Conservation (phyloP, 1,140 invertebrate species). For the Phymorhynchus buccinoides region DNA sequence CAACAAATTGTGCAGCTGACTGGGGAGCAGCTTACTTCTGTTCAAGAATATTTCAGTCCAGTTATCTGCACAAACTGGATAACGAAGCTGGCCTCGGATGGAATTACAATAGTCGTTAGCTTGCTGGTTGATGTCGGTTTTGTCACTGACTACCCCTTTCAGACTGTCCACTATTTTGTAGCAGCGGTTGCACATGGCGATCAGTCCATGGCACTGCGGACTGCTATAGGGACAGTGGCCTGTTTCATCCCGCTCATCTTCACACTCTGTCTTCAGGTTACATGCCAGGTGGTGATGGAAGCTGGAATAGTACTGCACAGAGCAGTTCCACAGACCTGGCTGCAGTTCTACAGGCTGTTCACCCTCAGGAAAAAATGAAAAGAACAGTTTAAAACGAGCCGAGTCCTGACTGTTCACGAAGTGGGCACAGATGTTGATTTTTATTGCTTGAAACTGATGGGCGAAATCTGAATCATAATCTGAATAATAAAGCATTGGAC, state of each 20-base stretch:
- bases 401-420: not conserved
- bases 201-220: not conserved
- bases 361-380: not conserved
- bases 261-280: constrained; percentile 1
- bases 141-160: not conserved
- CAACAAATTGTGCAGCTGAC: not conserved
- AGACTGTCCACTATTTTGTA: not conserved
- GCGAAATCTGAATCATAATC: not conserved
- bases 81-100: not conserved
- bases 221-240: not conserved
- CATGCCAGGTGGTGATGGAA: constrained; percentile 7
- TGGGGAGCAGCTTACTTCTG: not conserved
- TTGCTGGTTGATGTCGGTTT: not conserved
- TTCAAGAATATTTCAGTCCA: not conserved
- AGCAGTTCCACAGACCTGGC: not conserved
- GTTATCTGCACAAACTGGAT: not conserved
- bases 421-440: not conserved
- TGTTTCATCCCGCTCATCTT: constrained; percentile 3
- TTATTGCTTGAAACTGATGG: not conserved
- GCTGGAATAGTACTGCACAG: not conserved
- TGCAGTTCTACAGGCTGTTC: not conserved
- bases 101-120: not conserved
- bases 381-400: not conserved
- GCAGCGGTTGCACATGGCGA: not conserved
- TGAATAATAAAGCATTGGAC: too few relatives aligned